Evolutionary conservation across 2,113 vertebrate species (phyloP).

Genomic region (Ptyas mucosa): DNA sequence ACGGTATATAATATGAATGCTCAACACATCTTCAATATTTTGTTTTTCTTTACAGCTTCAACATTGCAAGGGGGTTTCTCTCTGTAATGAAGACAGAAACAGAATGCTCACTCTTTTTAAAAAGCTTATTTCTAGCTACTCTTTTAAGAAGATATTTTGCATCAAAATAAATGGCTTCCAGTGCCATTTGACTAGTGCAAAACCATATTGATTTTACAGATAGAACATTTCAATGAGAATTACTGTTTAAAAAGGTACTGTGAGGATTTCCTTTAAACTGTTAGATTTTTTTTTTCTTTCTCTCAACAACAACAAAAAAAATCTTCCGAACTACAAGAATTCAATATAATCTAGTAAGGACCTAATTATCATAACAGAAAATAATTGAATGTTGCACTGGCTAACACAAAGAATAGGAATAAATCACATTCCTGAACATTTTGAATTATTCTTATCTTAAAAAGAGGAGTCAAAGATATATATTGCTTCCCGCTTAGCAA

Average conservation of each 20-base stretch:
- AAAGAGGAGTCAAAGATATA: conserved; percentile 10
- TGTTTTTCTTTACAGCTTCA: neutral
- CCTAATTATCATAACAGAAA: neutral
- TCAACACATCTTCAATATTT: conserved; percentile 4
- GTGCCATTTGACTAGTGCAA: neutral
- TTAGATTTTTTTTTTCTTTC: neutral
- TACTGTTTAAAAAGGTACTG: neutral
- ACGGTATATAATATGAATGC: neutral
- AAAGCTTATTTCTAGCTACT: neutral
- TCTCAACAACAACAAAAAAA: neutral
- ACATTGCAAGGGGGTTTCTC: neutral
- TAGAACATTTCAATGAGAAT: neutral
- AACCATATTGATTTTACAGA: neutral
- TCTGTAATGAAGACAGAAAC: neutral
- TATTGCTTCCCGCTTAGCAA: conserved; percentile 9
- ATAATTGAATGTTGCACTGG: neutral
- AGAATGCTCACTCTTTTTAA: neutral
- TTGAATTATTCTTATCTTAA: conserved; percentile 15
- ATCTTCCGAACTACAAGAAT: neutral
- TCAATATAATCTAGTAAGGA: neutral
- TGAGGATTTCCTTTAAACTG: neutral
- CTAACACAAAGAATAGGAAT: fast-evolving
- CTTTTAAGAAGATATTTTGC: neutral
- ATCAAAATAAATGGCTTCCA: neutral
- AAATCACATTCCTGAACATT: neutral